Evolutionary conservation across 2,797 vertebrate genomes (phyloP), one percentile per base, ranked within the genome.

Genomic region (Gymnoscopelus microlampas): DNA sequence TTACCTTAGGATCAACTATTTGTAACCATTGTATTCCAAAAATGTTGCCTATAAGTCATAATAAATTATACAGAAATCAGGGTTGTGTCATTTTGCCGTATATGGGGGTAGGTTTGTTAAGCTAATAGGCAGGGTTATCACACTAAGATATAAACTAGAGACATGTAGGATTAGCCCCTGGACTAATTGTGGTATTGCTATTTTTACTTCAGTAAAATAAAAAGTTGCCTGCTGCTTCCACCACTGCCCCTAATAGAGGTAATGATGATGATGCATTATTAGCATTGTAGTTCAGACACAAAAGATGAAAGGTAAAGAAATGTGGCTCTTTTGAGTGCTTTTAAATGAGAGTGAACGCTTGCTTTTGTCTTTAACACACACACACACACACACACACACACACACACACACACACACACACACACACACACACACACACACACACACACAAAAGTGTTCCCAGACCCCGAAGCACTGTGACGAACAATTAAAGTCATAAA

Each of bases 401-500:
- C 29, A 64, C 63, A 68, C 50, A 47, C 29, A 51, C 69, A 54
- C 35, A 49, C 63, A 54, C 63, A 55, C 49, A 47, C 39, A n/a
- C 61, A 53, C 15, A 63, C 65, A 49, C 7, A 74, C 15, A 61
- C 47, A 49, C 39, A 60, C 54, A 68, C 39, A 63, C 23, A 69
- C 63, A 76, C 60, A 54, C 39, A 63, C 62, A 76, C 84, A 78
- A 76, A 82, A 82, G 77, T 72, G 74, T 85, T 87, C 82, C 86
- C 80, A 87, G 84, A 86, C 79, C 78, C 75, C 26, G 60, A 71
- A 88, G 73, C 24, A 75, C 85, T 82, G 84, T 81, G 83, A 89
- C 78, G 85, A 91, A 89, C 86, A 89, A 88, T 90, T 89, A 83
- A 82, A 87, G 80, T 81, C 82, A 79, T 85, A 83, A 84, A 87